Conservation (phyloP, 1,140 invertebrate species). For the Drusus annulatus region DNA sequence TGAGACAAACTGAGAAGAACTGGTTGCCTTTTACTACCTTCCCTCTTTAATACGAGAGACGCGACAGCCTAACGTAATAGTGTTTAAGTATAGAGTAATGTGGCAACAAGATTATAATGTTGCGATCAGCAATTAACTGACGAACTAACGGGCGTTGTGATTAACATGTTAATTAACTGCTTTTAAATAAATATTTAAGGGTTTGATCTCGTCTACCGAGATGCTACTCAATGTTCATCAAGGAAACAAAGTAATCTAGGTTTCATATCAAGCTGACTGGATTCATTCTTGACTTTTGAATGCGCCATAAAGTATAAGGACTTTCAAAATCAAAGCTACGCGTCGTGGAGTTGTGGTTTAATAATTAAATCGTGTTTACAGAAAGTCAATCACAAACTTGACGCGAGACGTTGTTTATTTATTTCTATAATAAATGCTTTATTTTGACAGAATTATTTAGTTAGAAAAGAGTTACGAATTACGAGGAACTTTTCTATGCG, state of each 20-base stretch:
- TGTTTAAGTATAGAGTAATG: background rate
- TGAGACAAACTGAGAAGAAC: no score
- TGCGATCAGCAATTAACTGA: conserved; percentile 48
- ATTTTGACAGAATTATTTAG: no score
- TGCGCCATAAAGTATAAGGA: no score
- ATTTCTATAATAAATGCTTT: no score
- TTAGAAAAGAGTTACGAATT: no score
- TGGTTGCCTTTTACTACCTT: no score
- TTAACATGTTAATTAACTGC: conserved; percentile 55
- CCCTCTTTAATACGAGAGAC: background rate
- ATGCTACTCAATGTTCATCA: background rate
- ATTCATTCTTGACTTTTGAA: background rate
- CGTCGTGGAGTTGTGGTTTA: no score
- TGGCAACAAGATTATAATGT: conserved; percentile 7
- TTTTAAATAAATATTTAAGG: background rate
- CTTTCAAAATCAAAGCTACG: no score
- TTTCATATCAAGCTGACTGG: background rate
- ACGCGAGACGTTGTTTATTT: no score
- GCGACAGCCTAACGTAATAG: background rate
- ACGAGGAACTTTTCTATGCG: no score
- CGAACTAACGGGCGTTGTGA: conserved; percentile 13
- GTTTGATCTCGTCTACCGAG: conserved; percentile 2
- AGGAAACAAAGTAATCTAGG: background rate
- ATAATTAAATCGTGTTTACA: no score
- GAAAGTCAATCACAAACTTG: no score